Conservation (phyloP, 2,797 vertebrate species). For the Florisuga fusca region DNA sequence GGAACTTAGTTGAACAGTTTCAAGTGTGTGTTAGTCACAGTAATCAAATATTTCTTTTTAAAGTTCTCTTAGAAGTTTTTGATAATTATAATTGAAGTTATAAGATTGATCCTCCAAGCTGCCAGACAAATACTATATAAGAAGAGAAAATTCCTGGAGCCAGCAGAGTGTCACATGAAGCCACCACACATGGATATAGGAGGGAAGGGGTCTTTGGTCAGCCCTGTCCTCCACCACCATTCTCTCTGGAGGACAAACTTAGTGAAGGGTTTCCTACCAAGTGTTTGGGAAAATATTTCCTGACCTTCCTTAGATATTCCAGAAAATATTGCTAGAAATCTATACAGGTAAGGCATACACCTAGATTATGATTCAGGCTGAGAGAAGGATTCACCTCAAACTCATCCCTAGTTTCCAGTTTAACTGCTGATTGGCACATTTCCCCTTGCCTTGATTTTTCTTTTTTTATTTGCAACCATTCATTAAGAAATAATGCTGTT, state of each 20-base stretch:
- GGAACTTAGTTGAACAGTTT: background rate
- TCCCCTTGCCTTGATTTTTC: background rate
- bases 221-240: background rate
- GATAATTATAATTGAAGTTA: background rate
- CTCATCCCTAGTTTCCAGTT: background rate
- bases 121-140: background rate
- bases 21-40: background rate
- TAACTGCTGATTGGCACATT: background rate
- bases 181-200: fast-evolving
- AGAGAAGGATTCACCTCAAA: background rate
- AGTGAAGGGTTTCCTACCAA: background rate
- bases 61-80: background rate
- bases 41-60: background rate
- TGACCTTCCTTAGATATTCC: background rate
- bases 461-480: background rate
- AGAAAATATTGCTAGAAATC: background rate
- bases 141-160: background rate
- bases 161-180: background rate
- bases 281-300: background rate
- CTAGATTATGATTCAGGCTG: background rate
- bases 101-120: background rate
- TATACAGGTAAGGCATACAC: background rate
- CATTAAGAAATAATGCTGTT: background rate
- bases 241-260: background rate
- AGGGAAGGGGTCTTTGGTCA: background rate